Evolutionary conservation across 2,888 invertebrate species (phyloP).

Genomic region (Desoria tigrina): DNA sequence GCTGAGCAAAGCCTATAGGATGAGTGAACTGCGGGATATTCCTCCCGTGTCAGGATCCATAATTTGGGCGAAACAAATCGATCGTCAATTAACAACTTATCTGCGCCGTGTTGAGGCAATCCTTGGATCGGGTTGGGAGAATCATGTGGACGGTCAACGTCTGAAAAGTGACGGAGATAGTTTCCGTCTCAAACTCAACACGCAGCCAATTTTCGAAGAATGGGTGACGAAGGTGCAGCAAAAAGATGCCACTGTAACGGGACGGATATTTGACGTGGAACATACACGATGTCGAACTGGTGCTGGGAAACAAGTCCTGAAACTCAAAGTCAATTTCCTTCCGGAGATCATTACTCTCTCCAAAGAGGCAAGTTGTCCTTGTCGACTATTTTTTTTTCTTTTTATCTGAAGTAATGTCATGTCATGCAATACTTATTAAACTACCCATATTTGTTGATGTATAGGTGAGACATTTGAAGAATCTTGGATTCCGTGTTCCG

Average conservation of each 20-base stretch:
- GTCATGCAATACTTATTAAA: background rate
- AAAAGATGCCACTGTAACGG: slow-evolving; percentile 88
- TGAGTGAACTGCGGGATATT: slow-evolving; percentile 88
- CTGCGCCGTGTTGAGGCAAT: slow-evolving; percentile 97
- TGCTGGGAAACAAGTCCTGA: slow-evolving; percentile 59
- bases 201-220: slow-evolving; percentile 96
- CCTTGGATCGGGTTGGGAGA: slow-evolving; percentile 85
- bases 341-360: slow-evolving; percentile 97
- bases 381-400: too few relatives aligned
- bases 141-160: slow-evolving; percentile 94
- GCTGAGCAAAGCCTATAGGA: slow-evolving; percentile 87
- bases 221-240: slow-evolving; percentile 95
- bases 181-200: slow-evolving; percentile 92
- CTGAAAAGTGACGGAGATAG: slow-evolving; percentile 97
- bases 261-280: slow-evolving; percentile 92
- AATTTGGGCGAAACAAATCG: slow-evolving; percentile 98
- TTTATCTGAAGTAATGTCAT: background rate
- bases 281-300: slow-evolving; percentile 60
- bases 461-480: slow-evolving; percentile 84
- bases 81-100: slow-evolving; percentile 93
- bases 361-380: slow-evolving; percentile 83
- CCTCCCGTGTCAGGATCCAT: slow-evolving; percentile 98
- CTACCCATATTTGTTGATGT: slow-evolving; percentile 18
- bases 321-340: slow-evolving; percentile 87
- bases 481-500: slow-evolving; percentile 93